Evolutionary conservation across 2,797 vertebrate genomes (phyloP), one percentile per base, ranked within the genome.

Genomic region (Sebastolobus altivelis): DNA sequence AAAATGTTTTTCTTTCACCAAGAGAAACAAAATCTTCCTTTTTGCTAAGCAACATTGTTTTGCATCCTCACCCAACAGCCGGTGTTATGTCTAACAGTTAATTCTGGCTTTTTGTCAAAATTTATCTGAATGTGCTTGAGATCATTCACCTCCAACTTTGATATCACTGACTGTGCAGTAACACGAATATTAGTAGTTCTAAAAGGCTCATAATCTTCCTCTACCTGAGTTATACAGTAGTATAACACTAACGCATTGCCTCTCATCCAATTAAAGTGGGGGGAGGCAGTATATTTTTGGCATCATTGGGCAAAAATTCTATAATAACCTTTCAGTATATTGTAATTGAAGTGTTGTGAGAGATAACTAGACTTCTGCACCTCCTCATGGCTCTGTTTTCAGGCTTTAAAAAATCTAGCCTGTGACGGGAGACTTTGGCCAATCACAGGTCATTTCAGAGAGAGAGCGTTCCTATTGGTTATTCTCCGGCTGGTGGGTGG

Each of bases 41-140:
- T 82, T 87, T 84, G 72, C 77, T 49, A 65, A 68, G 74, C 79
- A 85, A 80, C 79, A 62, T 61, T 60, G 12, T 77, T 76, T 46
- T 70, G 29, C 3, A 20, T 67, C 60, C 10, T 54, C 72, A 25
- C 35, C 58, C 14, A 68, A 35, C 69, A 71, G 59, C 10, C 1
- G 3, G 3, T 61, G 77, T 59, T 65, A 14, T 38, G 31, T 63
- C 11, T 59, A 38, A 73, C 54, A 68, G n/a, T 58, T 33, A 55
- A 52, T 22, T 72, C 59, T 62, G 55, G 22, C 43, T 65, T 56
- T 55, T 72, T 75, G 31, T 74, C 52, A 69, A 66, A 52, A 60
- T 70, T n/a, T n/a, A 71, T 66, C 31, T 60, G 25, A 43, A 49
- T 6, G 1, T 0, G 1, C 33, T 59, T 35, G 25, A 69, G 22